These are phyloP conservation scores for Pangasius larnaudii DNA, from an alignment of 2,797 vertebrate species.

Conservation along the genomic window DNA sequence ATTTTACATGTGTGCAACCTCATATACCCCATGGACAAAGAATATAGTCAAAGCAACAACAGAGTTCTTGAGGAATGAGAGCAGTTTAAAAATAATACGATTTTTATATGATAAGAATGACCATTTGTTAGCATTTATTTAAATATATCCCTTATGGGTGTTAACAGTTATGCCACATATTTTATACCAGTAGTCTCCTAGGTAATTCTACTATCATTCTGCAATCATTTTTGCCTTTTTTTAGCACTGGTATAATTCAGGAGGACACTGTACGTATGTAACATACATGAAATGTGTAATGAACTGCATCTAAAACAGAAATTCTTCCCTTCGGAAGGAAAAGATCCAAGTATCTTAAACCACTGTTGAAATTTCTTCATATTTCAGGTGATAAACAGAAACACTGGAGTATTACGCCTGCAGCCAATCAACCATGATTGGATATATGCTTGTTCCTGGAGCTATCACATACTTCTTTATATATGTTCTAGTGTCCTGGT, in stretches of 20 bases:
- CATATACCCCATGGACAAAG: background rate
- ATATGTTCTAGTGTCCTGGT: constrained; percentile 11
- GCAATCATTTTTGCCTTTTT: background rate
- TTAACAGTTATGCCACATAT: background rate
- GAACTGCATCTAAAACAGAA: background rate
- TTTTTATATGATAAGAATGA: background rate
- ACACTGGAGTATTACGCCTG: background rate
- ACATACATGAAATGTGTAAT: background rate
- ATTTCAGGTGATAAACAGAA: constrained; percentile 1
- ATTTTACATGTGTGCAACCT: background rate
- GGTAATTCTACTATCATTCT: background rate
- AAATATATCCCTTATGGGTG: background rate
- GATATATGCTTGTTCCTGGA: constrained; percentile 14
- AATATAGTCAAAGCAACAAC: background rate
- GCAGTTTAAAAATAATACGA: background rate
- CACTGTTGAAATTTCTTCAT: background rate
- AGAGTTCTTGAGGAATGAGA: background rate
- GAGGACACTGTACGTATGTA: background rate
- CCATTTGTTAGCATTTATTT: background rate
- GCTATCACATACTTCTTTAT: constrained; percentile 9
- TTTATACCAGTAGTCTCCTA: background rate
- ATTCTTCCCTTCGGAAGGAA: background rate
- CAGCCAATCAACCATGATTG: background rate
- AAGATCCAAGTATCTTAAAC: background rate
- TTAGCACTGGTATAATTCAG: background rate